Evolutionary conservation across 2,797 vertebrate genomes (phyloP), one percentile per base, ranked within the genome.

Genomic region (Loris lydekkerianus): DNA sequence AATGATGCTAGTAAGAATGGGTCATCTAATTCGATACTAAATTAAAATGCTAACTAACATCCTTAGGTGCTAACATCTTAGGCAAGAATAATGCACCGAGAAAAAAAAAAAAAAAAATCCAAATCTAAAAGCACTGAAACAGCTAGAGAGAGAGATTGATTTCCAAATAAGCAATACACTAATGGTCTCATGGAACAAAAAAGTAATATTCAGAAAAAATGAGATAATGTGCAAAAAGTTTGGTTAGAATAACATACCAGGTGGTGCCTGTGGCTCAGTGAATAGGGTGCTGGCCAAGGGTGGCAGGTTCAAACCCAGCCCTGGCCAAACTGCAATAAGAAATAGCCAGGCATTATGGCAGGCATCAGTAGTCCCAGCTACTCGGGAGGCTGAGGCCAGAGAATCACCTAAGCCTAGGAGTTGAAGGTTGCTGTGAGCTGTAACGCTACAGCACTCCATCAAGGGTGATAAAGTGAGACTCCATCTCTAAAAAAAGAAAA

Each of bases 121-220:
- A 97, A 97, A 83, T 82, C 93, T 91, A 86, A 96, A 97, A 97
- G 97, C 58, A n/a, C 89, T 76, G 95, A 98, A 97, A 87, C 90
- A 98, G 77, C 96, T 98, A 95, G 92, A 85, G 97, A 98, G 92
- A 85, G 97, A 98, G 69, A 87, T 56, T 63, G 94, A 77, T 96
- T 97, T 95, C 93, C 97, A 98, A 98, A 97, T 53, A 90, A 96
- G 86, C 88, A 83, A 17, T n/a, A 43, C 25, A 63, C 34, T 1
- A 11, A 93, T 93, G 86, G 76, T 96, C 43, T 91, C 96, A 91
- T 81, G 93, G 77, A 95, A 86, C 94, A 95, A 96, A 97, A 95
- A 97, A 97, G 97, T 95, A 97, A 97, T 97, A 97, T 97, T 98
- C 95, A 97, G 92, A 96, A 98, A 94, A 97, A 98, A 96, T 97